Base-by-base conservation (phyloP, 2,888 invertebrate genomes). In the Machimus atricapillus region DNA sequence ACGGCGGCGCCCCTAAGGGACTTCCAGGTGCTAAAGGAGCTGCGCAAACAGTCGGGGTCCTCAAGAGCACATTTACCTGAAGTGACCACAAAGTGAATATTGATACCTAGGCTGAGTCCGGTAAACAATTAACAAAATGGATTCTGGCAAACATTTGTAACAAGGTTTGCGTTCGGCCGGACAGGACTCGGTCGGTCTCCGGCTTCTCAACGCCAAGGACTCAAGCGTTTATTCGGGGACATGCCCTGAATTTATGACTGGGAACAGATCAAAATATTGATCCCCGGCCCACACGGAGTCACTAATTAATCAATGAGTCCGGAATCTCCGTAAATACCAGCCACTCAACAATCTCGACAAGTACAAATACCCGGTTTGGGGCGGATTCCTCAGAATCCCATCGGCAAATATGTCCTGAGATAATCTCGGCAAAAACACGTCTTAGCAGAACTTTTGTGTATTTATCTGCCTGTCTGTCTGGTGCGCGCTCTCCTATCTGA, bases 351-450 rank as follows among this genome's bases (percentile, higher is more conserved):
- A 40, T 43, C 58, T 23, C 66, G 83, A 83, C 83, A 83, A 73
- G 83, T n/a, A 83, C 73, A 83, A 83, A 83, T 83, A 37, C 27
- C 23, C 27, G 16, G 34, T 12, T 27, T 19, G 34, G 52, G 83
- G 46, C 43, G 31, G 34, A 76, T 43, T 85, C 76, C 40, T 40
- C n/a, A 37, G 82, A 76, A 87, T 87, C 82, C 81, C 52, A 74
- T 86, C 52, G 73, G 79, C 87, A 87, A 87, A 87, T 87, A 87
- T 81, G 86, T 86, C 79, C 40, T 23, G 19, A 78, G 82, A 85
- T 87, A 87, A 87, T 86, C 87, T 81, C 56, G 76, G 46, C 19
- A 81, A 87, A 87, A 82, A 87, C 87, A 87, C 85, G 87, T 85
- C 87, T 85, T 77, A 78, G 76, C 81, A 66, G 37, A 85, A 85